Evolutionary conservation across 2,888 invertebrate genomes (phyloP), one percentile per base, ranked within the genome.

Genomic region (Eulithis prunata): DNA sequence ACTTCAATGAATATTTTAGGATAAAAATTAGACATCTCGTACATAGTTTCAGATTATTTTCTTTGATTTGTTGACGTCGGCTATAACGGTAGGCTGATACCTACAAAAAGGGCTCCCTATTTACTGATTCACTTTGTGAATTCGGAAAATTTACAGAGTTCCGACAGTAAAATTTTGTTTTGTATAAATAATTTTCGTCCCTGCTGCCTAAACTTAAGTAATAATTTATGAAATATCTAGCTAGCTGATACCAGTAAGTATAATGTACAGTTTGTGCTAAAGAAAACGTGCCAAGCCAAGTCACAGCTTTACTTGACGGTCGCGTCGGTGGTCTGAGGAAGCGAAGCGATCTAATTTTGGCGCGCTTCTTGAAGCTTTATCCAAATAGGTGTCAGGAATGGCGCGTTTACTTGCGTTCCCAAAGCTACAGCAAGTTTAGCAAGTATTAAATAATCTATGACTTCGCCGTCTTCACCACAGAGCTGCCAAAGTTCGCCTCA

Each of bases 281-380:
- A 14, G 47, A 11, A 7, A 47, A 57, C 36, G 47, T 49, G 57
- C 57, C 57, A 43, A 57, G 14, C 62, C 55, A 36, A 52, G 45
- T 10, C 62, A 53, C 32, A 52, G 57, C 52, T 63, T 63, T 21
- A 12, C 45, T 53, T 43, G 43, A 51, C 51, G 52, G 36, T 57
- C 32, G 32, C 32, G 32, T 32, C 38, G 32, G 52, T 57, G 57
- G 52, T 57, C 36, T 52, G 14, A 63, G 52, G 57, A 63, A 46
- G 46, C 41, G 41, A 41, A 41, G 32, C 52, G 45, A 57, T 57
- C 52, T 57, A 63, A 63, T 52, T 57, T 53, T 63, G 41, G 57
- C 52, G 46, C 62, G 62, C 45, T 51, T 12, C 47, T 41, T 62
- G 54, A 61, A 61, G 54, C 54, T 47, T 60, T 36, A 32, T 46